Conservation (phyloP, 2,797 vertebrate genomes). For the Melanotaenia maccullochi region DNA sequence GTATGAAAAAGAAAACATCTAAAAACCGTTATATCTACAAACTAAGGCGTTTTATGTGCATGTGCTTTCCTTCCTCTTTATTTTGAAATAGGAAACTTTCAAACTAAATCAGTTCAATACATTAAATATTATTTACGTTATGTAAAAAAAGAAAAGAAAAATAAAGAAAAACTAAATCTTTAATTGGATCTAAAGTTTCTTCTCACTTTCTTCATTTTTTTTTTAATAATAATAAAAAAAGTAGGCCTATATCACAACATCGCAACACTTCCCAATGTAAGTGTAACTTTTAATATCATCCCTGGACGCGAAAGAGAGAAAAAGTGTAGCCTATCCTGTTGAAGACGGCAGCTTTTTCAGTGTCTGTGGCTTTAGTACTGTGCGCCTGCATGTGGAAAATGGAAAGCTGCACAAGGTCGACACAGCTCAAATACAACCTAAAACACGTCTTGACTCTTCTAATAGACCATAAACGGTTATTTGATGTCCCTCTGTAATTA, state of each 20-base stretch:
- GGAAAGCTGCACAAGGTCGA: conserved; percentile 71
- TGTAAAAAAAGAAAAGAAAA: not conserved
- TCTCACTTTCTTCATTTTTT: not conserved
- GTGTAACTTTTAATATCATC: conserved; percentile 41
- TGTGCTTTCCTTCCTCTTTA: not conserved
- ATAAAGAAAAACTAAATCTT: not conserved
- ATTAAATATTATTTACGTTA: not conserved
- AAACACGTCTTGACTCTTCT: conserved; percentile 51
- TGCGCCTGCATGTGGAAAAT: conserved; percentile 70
- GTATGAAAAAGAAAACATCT: not conserved
- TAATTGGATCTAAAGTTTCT: conserved; percentile 7
- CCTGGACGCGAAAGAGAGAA: not conserved
- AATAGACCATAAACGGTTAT: conserved; percentile 54
- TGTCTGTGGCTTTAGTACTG: conserved; percentile 38
- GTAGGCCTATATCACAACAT: not conserved
- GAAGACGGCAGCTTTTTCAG: conserved; percentile 37
- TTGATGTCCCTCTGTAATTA: conserved; percentile 60
- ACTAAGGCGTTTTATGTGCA: not conserved
- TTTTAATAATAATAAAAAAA: not conserved
- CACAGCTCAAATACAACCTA: conserved; percentile 45
- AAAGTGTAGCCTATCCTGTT: conserved; percentile 9
- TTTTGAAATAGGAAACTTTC: conserved; percentile 25
- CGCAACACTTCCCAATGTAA: not conserved
- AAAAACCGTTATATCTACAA: not conserved
- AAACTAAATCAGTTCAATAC: not conserved